Evolutionary conservation across 2,113 vertebrate genomes (phyloP).

Genomic region (Alaudala cheleensis): DNA sequence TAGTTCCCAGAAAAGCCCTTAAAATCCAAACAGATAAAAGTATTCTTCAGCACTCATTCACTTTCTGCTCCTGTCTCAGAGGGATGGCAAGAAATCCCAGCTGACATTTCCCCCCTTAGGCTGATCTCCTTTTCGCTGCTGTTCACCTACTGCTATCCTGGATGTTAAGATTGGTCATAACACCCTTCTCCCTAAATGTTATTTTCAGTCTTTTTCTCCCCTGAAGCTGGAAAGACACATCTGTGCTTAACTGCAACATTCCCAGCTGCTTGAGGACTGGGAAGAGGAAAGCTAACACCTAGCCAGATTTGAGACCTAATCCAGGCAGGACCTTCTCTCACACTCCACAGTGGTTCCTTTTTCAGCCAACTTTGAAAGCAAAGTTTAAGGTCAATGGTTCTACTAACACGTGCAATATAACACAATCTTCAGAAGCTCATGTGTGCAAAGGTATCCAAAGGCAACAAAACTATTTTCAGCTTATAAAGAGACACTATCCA

Average conservation of each 20-base stretch:
- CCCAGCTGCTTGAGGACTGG: not conserved
- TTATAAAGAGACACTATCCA: not conserved
- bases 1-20: not conserved
- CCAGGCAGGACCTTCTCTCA: not conserved
- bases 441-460: not conserved
- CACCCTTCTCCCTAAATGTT: not conserved
- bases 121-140: not conserved
- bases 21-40: not conserved
- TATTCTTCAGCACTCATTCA: not conserved
- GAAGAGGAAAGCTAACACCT: not conserved
- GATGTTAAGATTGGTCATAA: not conserved
- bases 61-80: not conserved
- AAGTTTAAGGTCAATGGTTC: not conserved
- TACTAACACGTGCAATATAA: not conserved
- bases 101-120: rapidly evolving
- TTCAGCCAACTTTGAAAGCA: not conserved
- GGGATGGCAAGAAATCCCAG: not conserved
- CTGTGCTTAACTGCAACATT: not conserved
- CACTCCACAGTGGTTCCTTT: not conserved
- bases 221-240: not conserved
- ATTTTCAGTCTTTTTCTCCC: not conserved
- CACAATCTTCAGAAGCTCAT: not conserved
- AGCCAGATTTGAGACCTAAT: not conserved
- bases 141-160: not conserved
- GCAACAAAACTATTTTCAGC: not conserved